Conservation (phyloP, 2,888 invertebrate genomes). For the Bellardia bayeri region DNA sequence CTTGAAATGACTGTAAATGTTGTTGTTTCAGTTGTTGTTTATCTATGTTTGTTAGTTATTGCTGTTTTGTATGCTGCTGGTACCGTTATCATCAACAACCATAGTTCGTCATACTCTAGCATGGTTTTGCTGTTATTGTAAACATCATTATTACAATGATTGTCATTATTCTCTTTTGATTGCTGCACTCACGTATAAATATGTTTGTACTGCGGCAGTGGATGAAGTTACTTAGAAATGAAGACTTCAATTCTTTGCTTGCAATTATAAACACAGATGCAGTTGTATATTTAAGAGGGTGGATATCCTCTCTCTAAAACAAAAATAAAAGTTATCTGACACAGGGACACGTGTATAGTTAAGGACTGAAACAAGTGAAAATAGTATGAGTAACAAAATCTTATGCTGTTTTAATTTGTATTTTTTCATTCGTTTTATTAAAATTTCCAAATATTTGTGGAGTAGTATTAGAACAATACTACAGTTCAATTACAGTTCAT, state of each 20-base stretch:
- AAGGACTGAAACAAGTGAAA: no score
- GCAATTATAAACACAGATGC: background rate
- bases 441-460: no score
- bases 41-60: conserved; percentile 22
- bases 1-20: background rate
- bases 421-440: no score
- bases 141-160: conserved; percentile 20
- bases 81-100: background rate
- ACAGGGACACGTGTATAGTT: no score
- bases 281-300: background rate
- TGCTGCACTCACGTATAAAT: background rate
- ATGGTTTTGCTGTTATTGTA: background rate
- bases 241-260: background rate
- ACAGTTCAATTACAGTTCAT: no score
- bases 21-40: conserved; percentile 11
- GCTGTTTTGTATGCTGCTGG: conserved; percentile 6
- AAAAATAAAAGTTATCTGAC: no score
- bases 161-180: background rate
- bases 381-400: no score
- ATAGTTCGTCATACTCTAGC: background rate
- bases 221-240: background rate
- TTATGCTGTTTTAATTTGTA: no score
- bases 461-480: no score
- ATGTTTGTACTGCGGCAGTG: background rate
- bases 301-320: background rate